Conservation (phyloP, 2,888 invertebrate genomes). For the Agrenia bidenticulata region DNA sequence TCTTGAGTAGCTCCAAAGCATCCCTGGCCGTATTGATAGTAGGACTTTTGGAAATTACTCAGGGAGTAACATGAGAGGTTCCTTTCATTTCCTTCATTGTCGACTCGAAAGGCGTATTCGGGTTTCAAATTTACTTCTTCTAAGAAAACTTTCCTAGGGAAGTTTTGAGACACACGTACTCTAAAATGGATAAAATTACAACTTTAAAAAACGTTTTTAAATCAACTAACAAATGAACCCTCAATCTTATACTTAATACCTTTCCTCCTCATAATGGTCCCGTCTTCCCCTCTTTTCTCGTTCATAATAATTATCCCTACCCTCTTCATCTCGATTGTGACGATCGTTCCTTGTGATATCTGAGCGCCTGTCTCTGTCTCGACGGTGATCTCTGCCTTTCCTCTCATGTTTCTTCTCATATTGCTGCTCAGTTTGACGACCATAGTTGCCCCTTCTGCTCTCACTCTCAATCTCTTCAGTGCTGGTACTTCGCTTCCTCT, state of each 20-base stretch:
- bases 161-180: conserved; percentile 29
- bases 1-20: conserved; percentile 44
- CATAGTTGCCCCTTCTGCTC: conserved; percentile 4
- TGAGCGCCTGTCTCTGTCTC: neutral
- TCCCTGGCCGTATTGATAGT: conserved; percentile 20
- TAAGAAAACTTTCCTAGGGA: conserved; percentile 39
- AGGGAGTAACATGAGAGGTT: conserved; percentile 27
- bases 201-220: too few species aligned
- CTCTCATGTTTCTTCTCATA: neutral
- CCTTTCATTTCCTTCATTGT: conserved; percentile 26
- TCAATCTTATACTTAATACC: conserved; percentile 22
- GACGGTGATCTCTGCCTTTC: neutral
- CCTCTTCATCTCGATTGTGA: neutral
- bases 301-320: conserved; percentile 1
- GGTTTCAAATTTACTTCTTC: conserved; percentile 46
- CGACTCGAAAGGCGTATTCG: conserved; percentile 46
- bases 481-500: neutral
- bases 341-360: too few species aligned
- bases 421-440: too few species aligned
- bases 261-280: conserved; percentile 30
- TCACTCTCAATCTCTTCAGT: neutral
- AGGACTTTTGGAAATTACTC: conserved; percentile 32
- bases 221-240: conserved; percentile 9
- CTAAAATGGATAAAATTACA: conserved; percentile 21
- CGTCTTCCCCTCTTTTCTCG: conserved; percentile 1